phyloP scores from a whole-genome alignment of 2,888 invertebrate species.

The Deroplatys truncata region DNA sequence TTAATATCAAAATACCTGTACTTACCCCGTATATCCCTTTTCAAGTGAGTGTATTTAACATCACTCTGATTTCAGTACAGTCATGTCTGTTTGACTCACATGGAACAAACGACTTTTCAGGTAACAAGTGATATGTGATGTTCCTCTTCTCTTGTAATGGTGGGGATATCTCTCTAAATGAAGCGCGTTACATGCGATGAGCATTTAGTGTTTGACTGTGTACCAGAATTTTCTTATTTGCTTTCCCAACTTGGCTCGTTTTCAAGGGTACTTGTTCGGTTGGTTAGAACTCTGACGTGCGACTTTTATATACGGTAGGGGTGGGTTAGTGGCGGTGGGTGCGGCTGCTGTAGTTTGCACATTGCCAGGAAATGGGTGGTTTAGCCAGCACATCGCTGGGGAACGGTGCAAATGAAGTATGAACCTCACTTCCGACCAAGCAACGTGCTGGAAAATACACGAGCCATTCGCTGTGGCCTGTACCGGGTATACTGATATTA shows the following conservation, averaged over 20 bases:
- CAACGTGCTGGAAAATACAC: background rate
- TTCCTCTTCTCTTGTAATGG: background rate
- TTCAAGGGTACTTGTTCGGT: background rate
- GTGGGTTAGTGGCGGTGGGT: background rate
- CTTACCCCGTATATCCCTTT: too few species aligned
- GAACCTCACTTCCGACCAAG: background rate
- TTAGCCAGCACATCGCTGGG: background rate
- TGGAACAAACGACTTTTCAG: too few species aligned
- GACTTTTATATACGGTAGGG: background rate
- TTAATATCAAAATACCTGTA: too few species aligned
- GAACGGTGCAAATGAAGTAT: background rate
- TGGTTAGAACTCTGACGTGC: background rate
- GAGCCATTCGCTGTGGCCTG: background rate
- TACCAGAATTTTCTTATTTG: background rate
- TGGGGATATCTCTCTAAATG: background rate
- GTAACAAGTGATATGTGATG: background rate
- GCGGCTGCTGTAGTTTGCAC: background rate
- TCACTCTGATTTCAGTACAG: too few species aligned
- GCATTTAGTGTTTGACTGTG: background rate
- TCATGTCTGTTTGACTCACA: too few species aligned
- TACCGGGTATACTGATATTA: background rate
- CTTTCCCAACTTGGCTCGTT: background rate
- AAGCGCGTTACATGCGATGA: background rate
- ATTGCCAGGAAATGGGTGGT: background rate
- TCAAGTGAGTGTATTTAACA: too few species aligned